Percentiles rank a stretch among this genome's conserved stretches.
These are phyloP conservation scores for Pseudanteris insignis DNA, from an alignment of 2,888 invertebrate species.

Conservation along the genomic window DNA sequence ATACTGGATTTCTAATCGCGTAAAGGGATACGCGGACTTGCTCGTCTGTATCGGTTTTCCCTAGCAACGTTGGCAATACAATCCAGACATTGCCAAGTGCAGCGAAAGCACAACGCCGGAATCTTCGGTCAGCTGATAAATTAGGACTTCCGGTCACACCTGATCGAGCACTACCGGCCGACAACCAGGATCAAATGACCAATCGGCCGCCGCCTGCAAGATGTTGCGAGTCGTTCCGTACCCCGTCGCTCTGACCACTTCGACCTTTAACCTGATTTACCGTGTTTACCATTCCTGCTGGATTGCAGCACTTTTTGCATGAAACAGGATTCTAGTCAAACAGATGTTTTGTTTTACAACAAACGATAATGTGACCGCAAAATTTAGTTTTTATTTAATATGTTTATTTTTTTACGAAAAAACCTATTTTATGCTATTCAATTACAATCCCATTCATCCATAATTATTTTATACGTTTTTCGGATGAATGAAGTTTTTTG, in stretches of 20 bases:
- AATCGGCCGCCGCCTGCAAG: slow-evolving; percentile 55
- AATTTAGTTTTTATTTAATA: too few species aligned
- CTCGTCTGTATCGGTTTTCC: slow-evolving; percentile 17
- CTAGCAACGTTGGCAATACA: slow-evolving; percentile 12
- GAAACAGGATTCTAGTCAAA: too few species aligned
- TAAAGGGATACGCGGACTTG: slow-evolving; percentile 15
- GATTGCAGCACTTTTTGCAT: too few species aligned
- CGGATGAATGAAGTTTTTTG: too few species aligned
- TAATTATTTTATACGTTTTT: too few species aligned
- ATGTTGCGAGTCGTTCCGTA: slow-evolving; percentile 46
- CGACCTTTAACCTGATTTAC: slow-evolving; percentile 39
- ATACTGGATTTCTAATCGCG: slow-evolving; percentile 27
- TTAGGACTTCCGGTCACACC: slow-evolving; percentile 53
- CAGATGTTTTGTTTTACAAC: too few species aligned
- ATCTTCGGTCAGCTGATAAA: slow-evolving; percentile 48
- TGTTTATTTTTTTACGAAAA: too few species aligned
- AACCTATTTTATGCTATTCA: too few species aligned
- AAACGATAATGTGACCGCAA: too few species aligned
- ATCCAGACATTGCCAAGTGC: slow-evolving; percentile 30
- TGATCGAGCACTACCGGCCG: slow-evolving; percentile 40
- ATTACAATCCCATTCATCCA: too few species aligned
- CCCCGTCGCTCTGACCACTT: slow-evolving; percentile 15
- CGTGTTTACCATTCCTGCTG: slow-evolving; percentile 23
- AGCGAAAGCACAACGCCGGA: slow-evolving; percentile 19
- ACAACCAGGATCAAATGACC: slow-evolving; percentile 53